These are phyloP conservation scores for Periophthalmodon schlosseri DNA, from an alignment of 2,113 vertebrate species.

Conservation along the genomic window DNA sequence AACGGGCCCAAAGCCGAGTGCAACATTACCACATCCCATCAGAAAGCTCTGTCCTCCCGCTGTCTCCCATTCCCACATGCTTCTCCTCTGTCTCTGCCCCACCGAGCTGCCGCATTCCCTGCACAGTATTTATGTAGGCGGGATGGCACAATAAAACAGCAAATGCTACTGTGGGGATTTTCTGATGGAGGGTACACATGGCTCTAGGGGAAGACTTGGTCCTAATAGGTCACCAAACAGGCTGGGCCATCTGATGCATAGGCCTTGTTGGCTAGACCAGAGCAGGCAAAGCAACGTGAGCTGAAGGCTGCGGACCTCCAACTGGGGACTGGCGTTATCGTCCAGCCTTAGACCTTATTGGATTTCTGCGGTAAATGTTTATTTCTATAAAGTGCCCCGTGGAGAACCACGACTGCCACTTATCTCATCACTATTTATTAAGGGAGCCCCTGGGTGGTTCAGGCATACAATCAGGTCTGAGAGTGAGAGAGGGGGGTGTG, in stretches of 20 bases:
- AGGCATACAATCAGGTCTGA: conserved; percentile 29
- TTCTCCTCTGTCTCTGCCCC: conserved; percentile 30
- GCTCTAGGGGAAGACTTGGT: conserved; percentile 33
- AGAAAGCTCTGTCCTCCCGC: conserved; percentile 46
- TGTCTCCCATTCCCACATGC: conserved; percentile 34
- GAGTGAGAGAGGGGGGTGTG: conserved; percentile 11
- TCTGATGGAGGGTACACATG: conserved; percentile 47
- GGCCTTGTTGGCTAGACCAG: not conserved
- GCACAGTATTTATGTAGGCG: conserved; percentile 52
- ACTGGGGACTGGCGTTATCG: conserved; percentile 53
- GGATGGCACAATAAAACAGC: conserved; percentile 51
- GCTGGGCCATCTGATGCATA: conserved; percentile 14
- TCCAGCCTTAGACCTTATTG: conserved; percentile 58
- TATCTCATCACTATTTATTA: conserved; percentile 77
- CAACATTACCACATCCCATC: conserved; percentile 56
- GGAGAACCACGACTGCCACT: conserved; percentile 60
- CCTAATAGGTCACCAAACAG: conserved; percentile 35
- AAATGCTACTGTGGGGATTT: conserved; percentile 33
- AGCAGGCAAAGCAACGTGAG: conserved; percentile 19
- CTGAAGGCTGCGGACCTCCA: conserved; percentile 20
- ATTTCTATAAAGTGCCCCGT: conserved; percentile 52
- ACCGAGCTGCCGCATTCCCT: conserved; percentile 49
- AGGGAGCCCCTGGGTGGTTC: conserved; percentile 49
- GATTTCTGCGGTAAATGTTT: conserved; percentile 70
- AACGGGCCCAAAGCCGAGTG: conserved; percentile 33